These are phyloP conservation scores for Eremophila alpestris DNA, from an alignment of 2,797 vertebrate species.

Conservation along the genomic window DNA sequence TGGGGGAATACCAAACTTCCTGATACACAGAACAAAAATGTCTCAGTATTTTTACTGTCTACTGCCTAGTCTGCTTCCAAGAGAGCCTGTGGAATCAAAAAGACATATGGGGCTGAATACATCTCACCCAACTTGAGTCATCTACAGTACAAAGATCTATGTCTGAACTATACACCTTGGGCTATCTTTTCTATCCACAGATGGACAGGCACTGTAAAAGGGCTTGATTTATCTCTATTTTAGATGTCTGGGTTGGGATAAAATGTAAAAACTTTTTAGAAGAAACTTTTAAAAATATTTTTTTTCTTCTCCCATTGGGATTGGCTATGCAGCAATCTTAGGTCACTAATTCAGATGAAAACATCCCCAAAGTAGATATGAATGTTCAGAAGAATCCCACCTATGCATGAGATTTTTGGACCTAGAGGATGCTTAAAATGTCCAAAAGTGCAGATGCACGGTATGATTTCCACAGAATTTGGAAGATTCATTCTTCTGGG, in stretches of 20 bases:
- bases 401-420: background rate
- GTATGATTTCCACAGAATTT: background rate
- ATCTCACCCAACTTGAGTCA: background rate
- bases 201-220: background rate
- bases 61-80: conserved; percentile 21
- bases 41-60: conserved; percentile 49
- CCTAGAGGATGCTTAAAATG: background rate
- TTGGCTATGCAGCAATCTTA: background rate
- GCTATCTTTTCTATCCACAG: background rate
- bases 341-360: background rate
- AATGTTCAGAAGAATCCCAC: background rate
- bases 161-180: background rate
- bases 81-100: background rate
- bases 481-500: background rate
- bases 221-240: background rate
- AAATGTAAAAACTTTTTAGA: background rate
- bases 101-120: background rate
- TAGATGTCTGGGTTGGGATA: background rate
- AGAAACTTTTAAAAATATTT: background rate
- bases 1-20: conserved; percentile 49
- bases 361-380: background rate
- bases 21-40: conserved; percentile 1
- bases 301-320: background rate
- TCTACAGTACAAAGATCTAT: background rate
- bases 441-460: background rate